These are phyloP conservation scores for Agrilus biguttatus DNA, from an alignment of 2,888 invertebrate species.

Conservation along the genomic window DNA sequence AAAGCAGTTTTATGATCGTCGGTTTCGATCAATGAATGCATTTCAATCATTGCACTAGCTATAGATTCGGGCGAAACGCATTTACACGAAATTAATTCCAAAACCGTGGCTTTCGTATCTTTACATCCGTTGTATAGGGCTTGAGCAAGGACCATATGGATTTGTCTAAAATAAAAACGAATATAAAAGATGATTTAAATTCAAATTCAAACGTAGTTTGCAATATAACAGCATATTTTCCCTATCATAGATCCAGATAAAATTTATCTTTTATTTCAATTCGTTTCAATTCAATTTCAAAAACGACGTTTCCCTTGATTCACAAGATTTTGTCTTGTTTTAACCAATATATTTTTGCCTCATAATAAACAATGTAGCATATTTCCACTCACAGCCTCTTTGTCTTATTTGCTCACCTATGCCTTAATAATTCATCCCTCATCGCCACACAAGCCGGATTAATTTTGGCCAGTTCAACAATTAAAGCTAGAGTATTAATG, in stretches of 20 bases:
- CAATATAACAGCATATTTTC: too few species aligned
- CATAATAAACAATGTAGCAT: too few species aligned
- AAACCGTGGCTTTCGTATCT: conserved; percentile 28
- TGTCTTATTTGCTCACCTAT: conserved; percentile 15
- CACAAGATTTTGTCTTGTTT: too few species aligned
- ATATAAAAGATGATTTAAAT: too few species aligned
- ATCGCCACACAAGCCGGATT: conserved; percentile 32
- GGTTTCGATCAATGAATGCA: conserved; percentile 13
- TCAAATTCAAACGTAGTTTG: too few species aligned
- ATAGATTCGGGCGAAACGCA: conserved; percentile 18
- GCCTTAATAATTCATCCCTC: conserved; percentile 25
- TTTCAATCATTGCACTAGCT: conserved; percentile 17
- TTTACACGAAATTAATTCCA: conserved; percentile 23
- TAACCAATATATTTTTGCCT: too few species aligned
- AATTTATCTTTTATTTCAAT: too few species aligned
- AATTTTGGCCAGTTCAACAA: conserved; percentile 33
- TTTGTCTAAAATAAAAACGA: conserved; percentile 18
- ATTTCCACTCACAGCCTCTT: too few species aligned
- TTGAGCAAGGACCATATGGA: conserved; percentile 36
- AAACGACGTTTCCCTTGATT: conserved; percentile 5
- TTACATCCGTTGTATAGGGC: conserved; percentile 33
- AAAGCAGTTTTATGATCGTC: conserved; percentile 4
- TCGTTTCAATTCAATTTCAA: too few species aligned
- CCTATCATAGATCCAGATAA: too few species aligned
- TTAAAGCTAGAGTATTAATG: conserved; percentile 33